These are phyloP conservation scores for Limanda limanda DNA, from an alignment of 2,113 vertebrate genomes.

Conservation along the genomic window DNA sequence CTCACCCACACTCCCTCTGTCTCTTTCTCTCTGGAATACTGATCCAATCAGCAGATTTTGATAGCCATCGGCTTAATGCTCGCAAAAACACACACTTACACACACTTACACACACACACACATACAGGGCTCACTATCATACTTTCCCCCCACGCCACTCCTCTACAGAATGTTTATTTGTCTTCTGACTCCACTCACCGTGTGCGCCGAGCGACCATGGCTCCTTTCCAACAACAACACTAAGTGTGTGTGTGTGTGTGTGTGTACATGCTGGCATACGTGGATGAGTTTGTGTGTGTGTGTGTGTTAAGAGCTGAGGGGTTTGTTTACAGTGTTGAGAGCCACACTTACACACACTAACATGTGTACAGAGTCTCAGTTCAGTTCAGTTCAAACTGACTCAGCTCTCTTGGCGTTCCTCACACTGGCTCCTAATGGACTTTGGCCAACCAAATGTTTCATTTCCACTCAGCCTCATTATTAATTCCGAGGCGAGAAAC, in stretches of 20 bases:
- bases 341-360: constrained; percentile 76
- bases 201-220: constrained; percentile 66
- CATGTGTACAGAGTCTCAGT: constrained; percentile 76
- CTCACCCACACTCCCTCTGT: constrained; percentile 49
- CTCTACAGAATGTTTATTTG: constrained; percentile 77
- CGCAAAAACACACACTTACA: constrained; percentile 40
- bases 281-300: constrained; percentile 14
- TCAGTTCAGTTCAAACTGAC: constrained; percentile 62
- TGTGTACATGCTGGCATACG: constrained; percentile 39
- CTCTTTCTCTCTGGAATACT: constrained; percentile 52
- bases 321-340: constrained; percentile 80
- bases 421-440: constrained; percentile 19
- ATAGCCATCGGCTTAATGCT: constrained; percentile 62
- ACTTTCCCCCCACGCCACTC: constrained; percentile 65
- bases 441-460: constrained; percentile 40
- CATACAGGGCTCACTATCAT: constrained; percentile 50
- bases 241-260: constrained; percentile 13
- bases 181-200: constrained; percentile 77
- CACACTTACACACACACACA: constrained; percentile 41
- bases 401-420: constrained; percentile 65
- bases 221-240: constrained; percentile 75
- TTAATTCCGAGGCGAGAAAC: constrained; percentile 61
- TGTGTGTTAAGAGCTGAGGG: constrained; percentile 67
- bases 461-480: constrained; percentile 63
- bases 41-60: constrained; percentile 67